These are phyloP conservation scores for Archips xylosteana DNA, from an alignment of 2,888 invertebrate species.

Conservation along the genomic window DNA sequence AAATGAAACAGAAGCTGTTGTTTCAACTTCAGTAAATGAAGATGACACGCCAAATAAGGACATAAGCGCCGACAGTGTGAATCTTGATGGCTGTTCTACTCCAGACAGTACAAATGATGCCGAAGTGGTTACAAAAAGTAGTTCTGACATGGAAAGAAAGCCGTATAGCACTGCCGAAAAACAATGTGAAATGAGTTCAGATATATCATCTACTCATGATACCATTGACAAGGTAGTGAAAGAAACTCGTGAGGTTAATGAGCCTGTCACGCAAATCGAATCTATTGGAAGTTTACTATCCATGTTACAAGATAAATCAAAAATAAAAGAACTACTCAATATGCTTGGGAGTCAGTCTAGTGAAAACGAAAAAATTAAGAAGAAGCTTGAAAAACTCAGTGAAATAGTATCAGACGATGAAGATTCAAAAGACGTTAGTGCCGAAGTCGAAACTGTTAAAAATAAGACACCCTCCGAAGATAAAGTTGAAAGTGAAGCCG, in stretches of 20 bases:
- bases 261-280: slow-evolving; percentile 52
- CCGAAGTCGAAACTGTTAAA: slow-evolving; percentile 12
- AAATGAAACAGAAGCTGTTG: slow-evolving; percentile 15
- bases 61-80: slow-evolving; percentile 42
- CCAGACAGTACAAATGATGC: slow-evolving; percentile 68
- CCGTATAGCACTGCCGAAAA: slow-evolving; percentile 69
- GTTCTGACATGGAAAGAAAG: slow-evolving; percentile 50
- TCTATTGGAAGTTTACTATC: slow-evolving; percentile 70
- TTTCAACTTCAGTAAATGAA: slow-evolving; percentile 58
- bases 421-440: slow-evolving; percentile 53
- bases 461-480: neutral
- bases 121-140: slow-evolving; percentile 42
- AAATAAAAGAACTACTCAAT: slow-evolving; percentile 78
- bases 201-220: slow-evolving; percentile 64
- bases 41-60: slow-evolving; percentile 40
- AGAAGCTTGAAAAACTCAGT: slow-evolving; percentile 84
- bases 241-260: slow-evolving; percentile 48
- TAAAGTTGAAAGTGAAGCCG: slow-evolving; percentile 19
- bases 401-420: slow-evolving; percentile 84
- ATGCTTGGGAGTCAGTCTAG: slow-evolving; percentile 71
- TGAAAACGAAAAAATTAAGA: slow-evolving; percentile 82
- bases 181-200: slow-evolving; percentile 59
- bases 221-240: slow-evolving; percentile 48
- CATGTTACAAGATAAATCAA: slow-evolving; percentile 77
- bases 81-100: slow-evolving; percentile 52